Conservation (phyloP, 2,888 invertebrate genomes). For the Hyalella azteca region DNA sequence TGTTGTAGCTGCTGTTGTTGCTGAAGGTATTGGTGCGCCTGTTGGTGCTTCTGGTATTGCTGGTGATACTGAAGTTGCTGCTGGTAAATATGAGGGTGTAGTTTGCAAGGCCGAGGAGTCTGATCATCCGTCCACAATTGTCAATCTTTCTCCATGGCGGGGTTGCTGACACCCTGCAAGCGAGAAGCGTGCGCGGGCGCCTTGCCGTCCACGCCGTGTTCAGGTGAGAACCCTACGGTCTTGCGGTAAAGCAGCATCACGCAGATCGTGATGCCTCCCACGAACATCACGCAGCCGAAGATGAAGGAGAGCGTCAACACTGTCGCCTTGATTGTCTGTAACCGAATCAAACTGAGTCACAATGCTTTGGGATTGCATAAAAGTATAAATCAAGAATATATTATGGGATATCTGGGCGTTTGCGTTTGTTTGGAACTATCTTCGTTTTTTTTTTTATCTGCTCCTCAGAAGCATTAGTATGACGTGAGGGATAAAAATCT, state of each 20-base stretch:
- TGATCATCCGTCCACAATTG: slow-evolving; percentile 27
- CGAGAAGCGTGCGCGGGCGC: not conserved
- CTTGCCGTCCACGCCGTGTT: not conserved
- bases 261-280: slow-evolving; percentile 8
- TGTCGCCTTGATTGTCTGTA: slow-evolving; percentile 18
- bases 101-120: not conserved
- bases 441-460: too few species aligned
- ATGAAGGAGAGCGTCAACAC: slow-evolving; percentile 7
- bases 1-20: not conserved
- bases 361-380: too few species aligned
- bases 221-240: not conserved
- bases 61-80: slow-evolving; percentile 19
- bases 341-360: too few species aligned
- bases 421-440: too few species aligned
- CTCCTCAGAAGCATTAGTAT: too few species aligned
- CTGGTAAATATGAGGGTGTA: slow-evolving; percentile 7
- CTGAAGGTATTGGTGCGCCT: slow-evolving; percentile 2
- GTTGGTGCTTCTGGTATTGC: slow-evolving; percentile 23
- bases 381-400: too few species aligned
- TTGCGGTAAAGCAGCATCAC: not conserved
- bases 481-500: too few species aligned
- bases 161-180: slow-evolving; percentile 6
- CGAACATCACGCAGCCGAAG: slow-evolving; percentile 22
- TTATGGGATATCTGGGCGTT: too few species aligned
- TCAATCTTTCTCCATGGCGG: slow-evolving; percentile 34